Evolutionary conservation across 2,888 invertebrate genomes (phyloP), one percentile per base, ranked within the genome.

Genomic region (Tipula lateralis): DNA sequence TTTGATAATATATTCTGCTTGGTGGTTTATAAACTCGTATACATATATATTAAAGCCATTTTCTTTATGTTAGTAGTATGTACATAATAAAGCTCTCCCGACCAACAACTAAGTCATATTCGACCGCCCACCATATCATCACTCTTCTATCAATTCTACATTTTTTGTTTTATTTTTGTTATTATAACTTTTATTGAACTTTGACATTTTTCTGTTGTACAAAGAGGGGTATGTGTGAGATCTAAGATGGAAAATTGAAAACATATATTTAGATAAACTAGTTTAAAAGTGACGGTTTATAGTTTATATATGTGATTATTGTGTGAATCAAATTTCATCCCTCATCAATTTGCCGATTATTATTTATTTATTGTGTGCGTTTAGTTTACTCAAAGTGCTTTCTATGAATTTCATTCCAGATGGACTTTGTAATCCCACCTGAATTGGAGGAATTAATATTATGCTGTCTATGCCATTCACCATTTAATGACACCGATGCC

Each of bases 381-480:
- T 29, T 29, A 81, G 13, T 16, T 16, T 44, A 50, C 44, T 50
- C 16, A 50, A 6, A 7, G 16, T 30, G 16, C 44, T 84, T 85
- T 29, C n/a, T n/a, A n/a, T 83, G 12, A 4, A 66, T 66, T 85
- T 85, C n/a, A 7, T 87, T 86, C 19, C 85, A 91, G 91, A 92
- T 93, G 92, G 93, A 93, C 91, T 91, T 92, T 89, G 91, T 91
- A 87, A 91, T 92, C 89, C 91, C 92, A 89, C 92, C 93, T 87
- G 94, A 94, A 90, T 92, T 94, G 89, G 94, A 94, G 90, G 94
- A 94, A 91, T 91, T 95, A 89, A 93, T 94, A 89, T 91, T 93
- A 88, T 94, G 96, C 92, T 93, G 94, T 88, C 94, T 93, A 89
- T 95, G 95, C 92, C 94, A 94, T 91, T 92, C 93, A 89, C 93